A percentile compares a stretch with the other conserved stretches of the same genome.
phyloP scores from a whole-genome alignment of 2,888 invertebrate genomes.

The Hymenopus coronatus region DNA sequence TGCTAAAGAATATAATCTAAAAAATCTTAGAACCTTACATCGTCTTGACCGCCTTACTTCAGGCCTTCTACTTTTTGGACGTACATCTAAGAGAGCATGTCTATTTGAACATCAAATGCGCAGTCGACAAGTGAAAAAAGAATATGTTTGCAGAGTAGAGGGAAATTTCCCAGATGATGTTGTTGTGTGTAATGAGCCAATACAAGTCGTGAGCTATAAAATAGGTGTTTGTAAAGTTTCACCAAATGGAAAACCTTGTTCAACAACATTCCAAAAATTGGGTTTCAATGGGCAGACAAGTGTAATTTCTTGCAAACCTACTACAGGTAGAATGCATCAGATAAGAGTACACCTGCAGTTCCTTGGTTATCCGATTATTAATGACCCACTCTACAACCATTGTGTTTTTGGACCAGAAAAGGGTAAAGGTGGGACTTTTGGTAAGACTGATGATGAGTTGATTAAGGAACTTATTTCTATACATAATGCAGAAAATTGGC shows the following conservation, averaged over 20 bases:
- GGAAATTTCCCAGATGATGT: slow-evolving; percentile 86
- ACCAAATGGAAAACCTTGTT: slow-evolving; percentile 87
- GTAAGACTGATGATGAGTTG: slow-evolving; percentile 84
- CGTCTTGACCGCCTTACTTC: slow-evolving; percentile 95
- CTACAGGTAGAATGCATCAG: slow-evolving; percentile 98
- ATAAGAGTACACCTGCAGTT: slow-evolving; percentile 98
- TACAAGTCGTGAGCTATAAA: slow-evolving; percentile 91
- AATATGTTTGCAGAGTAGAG: slow-evolving; percentile 93
- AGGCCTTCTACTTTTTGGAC: slow-evolving; percentile 86
- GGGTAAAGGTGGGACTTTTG: slow-evolving; percentile 84
- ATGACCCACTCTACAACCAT: slow-evolving; percentile 96
- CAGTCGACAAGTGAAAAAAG: slow-evolving; percentile 87
- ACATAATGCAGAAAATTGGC: slow-evolving; percentile 93
- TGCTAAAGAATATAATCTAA: slow-evolving; percentile 92
- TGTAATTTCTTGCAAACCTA: slow-evolving; percentile 89
- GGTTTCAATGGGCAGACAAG: slow-evolving; percentile 88
- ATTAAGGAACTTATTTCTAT: slow-evolving; percentile 85
- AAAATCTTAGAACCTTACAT: slow-evolving; percentile 91
- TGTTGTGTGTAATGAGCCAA: slow-evolving; percentile 83
- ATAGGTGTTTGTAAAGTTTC: slow-evolving; percentile 95
- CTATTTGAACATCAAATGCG: slow-evolving; percentile 94
- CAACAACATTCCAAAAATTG: slow-evolving; percentile 85
- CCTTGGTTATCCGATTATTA: slow-evolving; percentile 94
- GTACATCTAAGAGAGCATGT: slow-evolving; percentile 88
- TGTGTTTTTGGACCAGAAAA: slow-evolving; percentile 91